Percentiles rank a stretch among this genome's conserved stretches.
Conservation (phyloP, 2,113 vertebrate species). For the Prochilodus magdalenae region DNA sequence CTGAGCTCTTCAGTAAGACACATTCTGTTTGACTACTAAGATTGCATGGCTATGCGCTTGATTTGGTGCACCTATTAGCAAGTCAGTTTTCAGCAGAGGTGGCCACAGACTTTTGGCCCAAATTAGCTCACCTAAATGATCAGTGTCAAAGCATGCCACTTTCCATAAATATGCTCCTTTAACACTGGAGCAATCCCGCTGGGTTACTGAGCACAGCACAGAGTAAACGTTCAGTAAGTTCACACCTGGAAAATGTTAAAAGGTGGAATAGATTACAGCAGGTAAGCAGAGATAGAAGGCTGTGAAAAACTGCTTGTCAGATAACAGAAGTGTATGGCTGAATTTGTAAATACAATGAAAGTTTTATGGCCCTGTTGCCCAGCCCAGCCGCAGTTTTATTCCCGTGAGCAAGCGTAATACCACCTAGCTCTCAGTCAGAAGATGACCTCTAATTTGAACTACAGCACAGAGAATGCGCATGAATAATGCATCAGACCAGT, state of each 20-base stretch:
- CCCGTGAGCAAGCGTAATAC: slow-evolving; percentile 45
- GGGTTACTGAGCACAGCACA: slow-evolving; percentile 68
- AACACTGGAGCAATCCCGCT: slow-evolving; percentile 55
- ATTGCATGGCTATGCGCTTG: too few relatives aligned
- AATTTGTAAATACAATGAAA: slow-evolving; percentile 55
- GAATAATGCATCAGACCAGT: slow-evolving; percentile 71
- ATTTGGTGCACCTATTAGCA: too few relatives aligned
- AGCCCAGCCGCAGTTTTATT: slow-evolving; percentile 34
- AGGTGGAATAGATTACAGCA: slow-evolving; percentile 28
- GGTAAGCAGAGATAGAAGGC: neutral
- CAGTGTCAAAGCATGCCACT: slow-evolving; percentile 57
- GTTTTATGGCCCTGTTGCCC: slow-evolving; percentile 53
- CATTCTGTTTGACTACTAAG: too few relatives aligned
- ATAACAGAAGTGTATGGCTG: slow-evolving; percentile 47
- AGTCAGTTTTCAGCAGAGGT: too few relatives aligned
- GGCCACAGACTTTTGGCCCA: too few relatives aligned
- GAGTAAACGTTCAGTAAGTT: slow-evolving; percentile 65
- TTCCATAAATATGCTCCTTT: slow-evolving; percentile 66
- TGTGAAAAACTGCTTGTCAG: slow-evolving; percentile 5
- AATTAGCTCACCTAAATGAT: neutral
- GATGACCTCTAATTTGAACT: slow-evolving; percentile 75
- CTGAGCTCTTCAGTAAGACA: too few relatives aligned
- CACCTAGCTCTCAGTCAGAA: slow-evolving; percentile 41
- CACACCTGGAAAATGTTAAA: slow-evolving; percentile 50
- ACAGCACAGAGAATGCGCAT: slow-evolving; percentile 58